Conservation (phyloP, 2,113 vertebrate species). For the Falcunculus frontatus region DNA sequence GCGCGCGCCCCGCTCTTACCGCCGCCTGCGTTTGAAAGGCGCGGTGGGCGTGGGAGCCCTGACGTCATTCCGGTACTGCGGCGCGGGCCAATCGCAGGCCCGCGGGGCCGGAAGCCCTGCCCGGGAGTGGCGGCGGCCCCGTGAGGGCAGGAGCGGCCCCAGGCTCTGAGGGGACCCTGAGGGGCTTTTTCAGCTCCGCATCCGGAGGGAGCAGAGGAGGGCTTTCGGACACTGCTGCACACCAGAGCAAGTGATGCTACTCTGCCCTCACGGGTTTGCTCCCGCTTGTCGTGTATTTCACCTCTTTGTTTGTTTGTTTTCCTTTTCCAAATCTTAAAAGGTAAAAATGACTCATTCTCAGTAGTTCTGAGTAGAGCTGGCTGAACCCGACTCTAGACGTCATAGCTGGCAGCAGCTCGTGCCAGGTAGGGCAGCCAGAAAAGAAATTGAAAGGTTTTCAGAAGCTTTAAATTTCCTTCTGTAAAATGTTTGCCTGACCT, state of each 20-base stretch:
- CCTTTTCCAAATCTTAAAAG: neutral
- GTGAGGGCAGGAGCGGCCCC: neutral
- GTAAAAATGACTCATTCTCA: neutral
- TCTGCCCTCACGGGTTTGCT: neutral
- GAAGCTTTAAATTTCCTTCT: neutral
- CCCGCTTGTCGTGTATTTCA: neutral
- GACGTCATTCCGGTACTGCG: fast-evolving
- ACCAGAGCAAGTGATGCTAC: neutral
- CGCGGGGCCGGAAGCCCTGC: neutral
- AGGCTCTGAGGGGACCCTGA: neutral
- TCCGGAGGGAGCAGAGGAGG: neutral
- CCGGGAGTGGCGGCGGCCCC: neutral
- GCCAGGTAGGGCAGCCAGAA: neutral
- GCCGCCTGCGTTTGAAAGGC: slow-evolving; percentile 44
- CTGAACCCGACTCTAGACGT: neutral
- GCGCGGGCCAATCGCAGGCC: neutral
- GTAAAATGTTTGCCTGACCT: neutral
- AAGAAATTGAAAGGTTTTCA: neutral
- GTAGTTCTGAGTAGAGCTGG: neutral
- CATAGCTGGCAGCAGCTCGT: neutral
- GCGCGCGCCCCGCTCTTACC: neutral
- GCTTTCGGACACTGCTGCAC: neutral
- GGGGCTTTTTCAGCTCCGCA: neutral
- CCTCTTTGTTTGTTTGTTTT: neutral
- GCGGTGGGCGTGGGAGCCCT: fast-evolving